A percentile compares a stretch with the other conserved stretches of the same genome.
These are phyloP conservation scores for Magallana gigas DNA, from an alignment of 1,140 invertebrate genomes.

Conservation along the genomic window DNA sequence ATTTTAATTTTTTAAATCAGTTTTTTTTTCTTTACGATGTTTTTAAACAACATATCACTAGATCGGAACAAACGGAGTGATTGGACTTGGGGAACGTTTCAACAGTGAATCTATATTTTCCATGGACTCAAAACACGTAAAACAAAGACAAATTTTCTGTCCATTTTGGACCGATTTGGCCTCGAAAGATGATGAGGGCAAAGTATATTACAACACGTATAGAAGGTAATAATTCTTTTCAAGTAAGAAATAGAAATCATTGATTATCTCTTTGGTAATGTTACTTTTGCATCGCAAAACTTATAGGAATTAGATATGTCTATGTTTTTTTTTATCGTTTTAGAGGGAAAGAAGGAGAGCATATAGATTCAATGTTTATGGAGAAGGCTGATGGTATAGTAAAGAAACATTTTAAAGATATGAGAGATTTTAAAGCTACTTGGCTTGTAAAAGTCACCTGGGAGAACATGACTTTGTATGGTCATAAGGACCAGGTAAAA, in stretches of 20 bases:
- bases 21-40: too few relatives aligned
- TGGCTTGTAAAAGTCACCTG: slow-evolving; percentile 6
- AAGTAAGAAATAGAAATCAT: too few relatives aligned
- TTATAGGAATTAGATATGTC: too few relatives aligned
- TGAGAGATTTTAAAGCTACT: neutral
- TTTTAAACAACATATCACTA: neutral
- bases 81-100: neutral
- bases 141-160: neutral
- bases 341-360: neutral
- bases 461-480: slow-evolving; percentile 18
- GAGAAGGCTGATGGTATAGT: neutral
- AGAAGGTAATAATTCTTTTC: neutral
- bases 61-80: neutral
- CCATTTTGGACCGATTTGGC: slow-evolving; percentile 1
- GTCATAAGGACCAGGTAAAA: neutral
- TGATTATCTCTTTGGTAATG: too few relatives aligned
- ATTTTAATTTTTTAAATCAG: too few relatives aligned
- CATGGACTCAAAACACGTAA: neutral
- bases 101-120: neutral
- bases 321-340: too few relatives aligned
- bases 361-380: neutral
- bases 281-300: too few relatives aligned
- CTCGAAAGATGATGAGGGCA: neutral
- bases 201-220: neutral
- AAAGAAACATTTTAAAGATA: neutral